Evolutionary conservation across 2,113 vertebrate genomes (phyloP).

Genomic region (Clarias gariepinus): DNA sequence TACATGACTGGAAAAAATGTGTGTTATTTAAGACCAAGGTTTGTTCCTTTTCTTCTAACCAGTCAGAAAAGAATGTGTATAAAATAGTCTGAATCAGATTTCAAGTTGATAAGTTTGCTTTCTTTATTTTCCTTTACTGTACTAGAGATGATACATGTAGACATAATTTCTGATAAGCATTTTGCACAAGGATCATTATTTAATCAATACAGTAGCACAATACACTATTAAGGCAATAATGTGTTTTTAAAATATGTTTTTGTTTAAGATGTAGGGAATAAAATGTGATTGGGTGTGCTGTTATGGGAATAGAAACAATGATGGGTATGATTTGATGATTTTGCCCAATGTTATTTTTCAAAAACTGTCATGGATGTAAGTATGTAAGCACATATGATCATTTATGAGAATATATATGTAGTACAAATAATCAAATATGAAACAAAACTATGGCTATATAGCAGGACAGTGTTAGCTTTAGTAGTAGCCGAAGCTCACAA

Average conservation of each 20-base stretch:
- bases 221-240: neutral
- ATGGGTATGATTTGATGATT: neutral
- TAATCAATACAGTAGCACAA: neutral
- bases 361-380: too few relatives aligned
- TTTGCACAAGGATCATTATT: constrained; percentile 15
- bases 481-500: too few relatives aligned
- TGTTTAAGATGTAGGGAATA: neutral
- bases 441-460: too few relatives aligned
- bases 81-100: constrained; percentile 45
- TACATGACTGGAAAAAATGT: constrained; percentile 31
- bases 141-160: neutral
- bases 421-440: too few relatives aligned
- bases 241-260: neutral
- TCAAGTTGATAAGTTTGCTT: constrained; percentile 23
- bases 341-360: neutral
- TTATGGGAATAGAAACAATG: neutral
- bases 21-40: constrained; percentile 32
- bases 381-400: too few relatives aligned
- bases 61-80: constrained; percentile 36
- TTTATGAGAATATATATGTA: too few relatives aligned
- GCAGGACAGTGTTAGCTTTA: too few relatives aligned
- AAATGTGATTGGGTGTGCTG: neutral
- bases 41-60: constrained; percentile 34
- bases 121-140: neutral
- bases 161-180: neutral